phyloP scores from a whole-genome alignment of 2,797 vertebrate species.

The Rhyacichthys aspro region DNA sequence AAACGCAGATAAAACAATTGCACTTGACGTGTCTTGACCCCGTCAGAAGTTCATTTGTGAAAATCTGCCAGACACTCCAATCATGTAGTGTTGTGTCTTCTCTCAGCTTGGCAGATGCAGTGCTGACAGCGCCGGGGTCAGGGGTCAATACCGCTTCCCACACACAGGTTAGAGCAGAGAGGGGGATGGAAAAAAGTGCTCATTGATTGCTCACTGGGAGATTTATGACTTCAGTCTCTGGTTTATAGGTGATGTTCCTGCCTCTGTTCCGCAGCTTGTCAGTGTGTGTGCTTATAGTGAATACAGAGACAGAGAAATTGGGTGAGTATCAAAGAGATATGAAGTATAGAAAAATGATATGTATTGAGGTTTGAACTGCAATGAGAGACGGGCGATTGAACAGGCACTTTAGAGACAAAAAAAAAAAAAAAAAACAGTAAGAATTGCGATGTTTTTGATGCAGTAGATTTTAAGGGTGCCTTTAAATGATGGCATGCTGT shows the following conservation, averaged over 20 bases:
- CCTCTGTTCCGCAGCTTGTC: conserved; percentile 27
- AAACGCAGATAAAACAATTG: conserved; percentile 17
- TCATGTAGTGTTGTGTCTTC: conserved; percentile 29
- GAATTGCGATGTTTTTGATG: conserved; percentile 2
- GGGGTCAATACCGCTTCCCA: conserved; percentile 46
- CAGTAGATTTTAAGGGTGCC: background rate
- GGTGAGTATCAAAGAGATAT: background rate
- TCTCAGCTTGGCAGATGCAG: conserved; percentile 19
- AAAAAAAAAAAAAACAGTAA: no score
- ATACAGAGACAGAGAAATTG: no score
- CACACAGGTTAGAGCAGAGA: conserved; percentile 43
- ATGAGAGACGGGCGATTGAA: no score
- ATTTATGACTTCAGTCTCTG: conserved; percentile 52
- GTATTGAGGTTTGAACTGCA: no score
- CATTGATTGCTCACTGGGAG: conserved; percentile 52
- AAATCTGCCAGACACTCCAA: conserved; percentile 31
- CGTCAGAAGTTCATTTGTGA: conserved; percentile 23
- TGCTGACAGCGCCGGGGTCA: conserved; percentile 52
- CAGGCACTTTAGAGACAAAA: no score
- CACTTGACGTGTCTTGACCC: conserved; percentile 24
- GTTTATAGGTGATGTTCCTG: conserved; percentile 29
- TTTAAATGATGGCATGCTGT: background rate
- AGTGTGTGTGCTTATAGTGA: background rate
- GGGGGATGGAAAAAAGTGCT: conserved; percentile 29
- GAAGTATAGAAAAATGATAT: no score